Percentiles rank a stretch among this genome's conserved stretches.
phyloP scores from a whole-genome alignment of 2,797 vertebrate species.

The Hapalemur alaotrensis region DNA sequence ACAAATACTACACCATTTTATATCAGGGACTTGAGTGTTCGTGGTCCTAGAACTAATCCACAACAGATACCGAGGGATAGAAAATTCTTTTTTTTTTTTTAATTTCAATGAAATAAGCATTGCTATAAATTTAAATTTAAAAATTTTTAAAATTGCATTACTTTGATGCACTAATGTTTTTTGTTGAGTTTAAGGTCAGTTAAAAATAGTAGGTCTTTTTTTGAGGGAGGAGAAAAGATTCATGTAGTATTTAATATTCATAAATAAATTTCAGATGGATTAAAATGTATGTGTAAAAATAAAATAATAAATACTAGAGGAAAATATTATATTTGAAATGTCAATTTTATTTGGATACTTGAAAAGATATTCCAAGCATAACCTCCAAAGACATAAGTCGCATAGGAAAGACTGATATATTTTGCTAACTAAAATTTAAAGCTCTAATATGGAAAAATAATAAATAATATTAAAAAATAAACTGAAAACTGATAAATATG shows the following conservation, averaged over 20 bases:
- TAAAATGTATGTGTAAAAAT: not conserved
- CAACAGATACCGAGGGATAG: not conserved
- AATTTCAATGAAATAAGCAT: not conserved
- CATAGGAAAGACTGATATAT: not conserved
- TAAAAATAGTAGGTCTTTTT: not conserved
- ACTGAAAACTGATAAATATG: not conserved
- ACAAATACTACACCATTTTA: not conserved
- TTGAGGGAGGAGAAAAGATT: not conserved
- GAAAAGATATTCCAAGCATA: not conserved
- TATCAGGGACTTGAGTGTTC: not conserved
- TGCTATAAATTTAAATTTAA: not conserved
- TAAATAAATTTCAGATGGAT: not conserved
- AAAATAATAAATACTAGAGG: not conserved
- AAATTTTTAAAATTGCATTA: not conserved
- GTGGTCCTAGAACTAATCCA: not conserved
- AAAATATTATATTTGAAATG: not conserved
- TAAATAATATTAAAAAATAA: slow-evolving; percentile 16
- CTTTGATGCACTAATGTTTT: not conserved
- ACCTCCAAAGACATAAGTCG: not conserved
- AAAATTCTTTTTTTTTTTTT: not conserved
- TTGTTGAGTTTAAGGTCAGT: not conserved
- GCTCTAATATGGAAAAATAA: not conserved
- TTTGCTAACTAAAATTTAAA: slow-evolving; percentile 8
- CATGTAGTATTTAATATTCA: not conserved
- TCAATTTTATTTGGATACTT: not conserved